Conservation (phyloP, 92 coral and sea anemone species). For the Umimayanthus kanabou region DNA sequence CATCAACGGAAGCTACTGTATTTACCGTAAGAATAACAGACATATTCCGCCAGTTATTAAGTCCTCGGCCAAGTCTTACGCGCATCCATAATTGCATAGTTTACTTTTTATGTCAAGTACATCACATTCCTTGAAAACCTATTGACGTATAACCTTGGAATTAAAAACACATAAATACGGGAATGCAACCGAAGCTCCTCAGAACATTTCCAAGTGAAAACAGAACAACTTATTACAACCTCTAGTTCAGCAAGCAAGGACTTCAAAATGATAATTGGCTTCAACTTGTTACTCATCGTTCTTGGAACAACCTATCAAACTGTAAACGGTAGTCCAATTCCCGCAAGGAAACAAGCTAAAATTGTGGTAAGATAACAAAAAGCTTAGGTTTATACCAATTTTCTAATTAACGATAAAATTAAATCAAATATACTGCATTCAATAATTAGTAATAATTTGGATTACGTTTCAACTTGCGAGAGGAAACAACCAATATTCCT, state of each 20-base stretch:
- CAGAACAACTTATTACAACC: background rate
- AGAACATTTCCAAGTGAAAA: background rate
- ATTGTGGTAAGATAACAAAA: conserved; percentile 3
- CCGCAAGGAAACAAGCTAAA: conserved; percentile 21
- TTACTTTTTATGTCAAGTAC: background rate
- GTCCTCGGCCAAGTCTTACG: background rate
- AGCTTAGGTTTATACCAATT: too few species aligned
- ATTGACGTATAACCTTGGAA: background rate
- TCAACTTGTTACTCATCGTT: background rate
- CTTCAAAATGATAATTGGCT: background rate
- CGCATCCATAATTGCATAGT: background rate
- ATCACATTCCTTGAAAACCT: background rate
- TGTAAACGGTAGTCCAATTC: conserved; percentile 15
- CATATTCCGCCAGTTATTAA: background rate
- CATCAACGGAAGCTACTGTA: background rate
- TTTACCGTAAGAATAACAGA: background rate
- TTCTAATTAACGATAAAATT: background rate
- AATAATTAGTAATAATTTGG: too few species aligned
- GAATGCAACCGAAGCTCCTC: background rate
- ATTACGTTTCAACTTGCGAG: background rate
- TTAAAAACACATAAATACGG: background rate
- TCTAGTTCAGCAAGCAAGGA: background rate
- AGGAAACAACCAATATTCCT: background rate
- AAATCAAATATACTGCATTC: too few species aligned
- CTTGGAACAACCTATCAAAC: background rate